phyloP scores from a whole-genome alignment of 2,113 vertebrate genomes.

The Symphodus melops region DNA sequence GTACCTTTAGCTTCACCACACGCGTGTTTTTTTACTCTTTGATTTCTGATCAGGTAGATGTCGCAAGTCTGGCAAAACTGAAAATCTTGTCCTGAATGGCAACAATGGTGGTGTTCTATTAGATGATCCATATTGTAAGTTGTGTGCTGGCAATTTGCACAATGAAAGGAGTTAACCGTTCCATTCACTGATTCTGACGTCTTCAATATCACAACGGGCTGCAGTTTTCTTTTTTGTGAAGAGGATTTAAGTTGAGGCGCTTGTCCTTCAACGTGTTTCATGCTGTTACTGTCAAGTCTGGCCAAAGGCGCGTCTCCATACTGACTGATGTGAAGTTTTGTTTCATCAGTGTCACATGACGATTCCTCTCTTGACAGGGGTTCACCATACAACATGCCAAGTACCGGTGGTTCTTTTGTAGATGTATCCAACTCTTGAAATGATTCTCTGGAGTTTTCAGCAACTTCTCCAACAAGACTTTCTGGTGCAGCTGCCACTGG shows the following conservation, averaged over 20 bases:
- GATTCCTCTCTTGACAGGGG: constrained; percentile 65
- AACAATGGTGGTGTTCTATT: constrained; percentile 77
- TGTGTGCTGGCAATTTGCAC: constrained; percentile 68
- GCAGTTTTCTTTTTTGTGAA: constrained; percentile 66
- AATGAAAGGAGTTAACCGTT: constrained; percentile 53
- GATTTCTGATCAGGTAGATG: constrained; percentile 58
- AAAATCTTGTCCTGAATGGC: constrained; percentile 61
- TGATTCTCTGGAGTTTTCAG: constrained; percentile 45
- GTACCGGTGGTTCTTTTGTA: constrained; percentile 19
- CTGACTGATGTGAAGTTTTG: constrained; percentile 1
- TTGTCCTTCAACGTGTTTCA: constrained; percentile 9
- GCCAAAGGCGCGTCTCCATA: not conserved
- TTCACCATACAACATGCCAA: constrained; percentile 47
- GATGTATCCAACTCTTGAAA: constrained; percentile 28
- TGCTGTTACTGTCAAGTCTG: not conserved
- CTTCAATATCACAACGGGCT: constrained; percentile 79
- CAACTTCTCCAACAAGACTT: constrained; percentile 14
- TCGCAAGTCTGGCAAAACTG: constrained; percentile 71
- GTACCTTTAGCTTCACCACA: constrained; percentile 41
- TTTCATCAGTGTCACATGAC: constrained; percentile 49
- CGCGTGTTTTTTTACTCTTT: constrained; percentile 54
- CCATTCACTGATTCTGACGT: constrained; percentile 38
- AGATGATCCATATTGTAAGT: constrained; percentile 61
- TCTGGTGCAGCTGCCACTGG: not conserved
- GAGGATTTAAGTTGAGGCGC: constrained; percentile 46